Evolutionary conservation across 2,797 vertebrate species (phyloP), one percentile per base, ranked within the genome.

Genomic region (Eulemur mongoz): DNA sequence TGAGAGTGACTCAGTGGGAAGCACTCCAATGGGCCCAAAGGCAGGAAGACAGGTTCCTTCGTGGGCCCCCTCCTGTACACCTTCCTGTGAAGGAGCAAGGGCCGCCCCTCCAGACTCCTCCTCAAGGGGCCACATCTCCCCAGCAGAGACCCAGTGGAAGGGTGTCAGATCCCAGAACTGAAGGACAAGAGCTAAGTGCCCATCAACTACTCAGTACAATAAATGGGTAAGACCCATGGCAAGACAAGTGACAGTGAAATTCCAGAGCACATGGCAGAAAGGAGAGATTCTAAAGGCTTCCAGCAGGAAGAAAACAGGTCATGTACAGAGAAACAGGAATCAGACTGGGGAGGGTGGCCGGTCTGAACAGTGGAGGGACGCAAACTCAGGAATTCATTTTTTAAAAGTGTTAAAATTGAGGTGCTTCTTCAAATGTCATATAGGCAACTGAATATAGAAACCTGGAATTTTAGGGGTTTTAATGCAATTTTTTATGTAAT

Each of bases 1-100:
- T 95, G 50, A 81, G 78, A 89, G 67, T 98, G 98, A 97, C 83
- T 98, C 96, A 98, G 83, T 11, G 22, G 20, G 4, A 0, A 73
- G 91, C 59, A 35, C 79, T 78, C 59, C 0, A 6, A 75, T n/a
- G 63, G 82, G 78, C 73, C 1, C 14, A 90, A 13, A 59, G 93
- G 40, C 0, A 23, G 40, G n/a, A 76, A 83, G 65, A 45, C 45
- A 43, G 7, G 52, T 52, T 17, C 88, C 82, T 35, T 57, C 7
- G 20, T 52, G 63, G 30, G 50, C 45, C 54, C 79, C 38, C 4
- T 67, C 20, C 72, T 30, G 32, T 6, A 32, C 7, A 30, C 12
- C 5, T 40, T 83, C 43, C 43, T 48, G 7, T 0, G 1, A 4
- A 59, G 20, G 18, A 52, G 50, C 3, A 1, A 59, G 73, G 89